Base-by-base conservation (phyloP, 2,797 vertebrate genomes). In the Paratrypauchen microcephalus region DNA sequence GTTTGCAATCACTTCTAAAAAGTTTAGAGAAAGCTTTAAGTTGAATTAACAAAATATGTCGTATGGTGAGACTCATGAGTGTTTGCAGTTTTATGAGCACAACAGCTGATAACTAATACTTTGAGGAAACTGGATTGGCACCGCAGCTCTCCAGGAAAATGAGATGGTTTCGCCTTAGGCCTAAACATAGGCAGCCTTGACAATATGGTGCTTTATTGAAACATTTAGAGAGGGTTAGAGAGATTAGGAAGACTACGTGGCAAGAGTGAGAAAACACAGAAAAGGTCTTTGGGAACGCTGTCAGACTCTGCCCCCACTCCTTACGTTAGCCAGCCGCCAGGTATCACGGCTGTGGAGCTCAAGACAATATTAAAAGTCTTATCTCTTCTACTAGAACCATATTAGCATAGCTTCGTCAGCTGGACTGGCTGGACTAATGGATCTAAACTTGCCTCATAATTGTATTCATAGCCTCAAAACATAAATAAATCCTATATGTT, bases 281-380 rank as follows among this genome's bases (percentile, higher is more conserved):
- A 79, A 89, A 77, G 84, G 71, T 68, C 76, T 71, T 78, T 72
- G 69, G 85, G 83, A 84, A 76, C 74, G 86, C 67, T 87, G 73
- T 82, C 72, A 81, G 78, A 84, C 76, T 85, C 74, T 83, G 76
- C 74, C 84, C 84, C 82, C 76, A 58, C 68, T 87, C 76, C 90
- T 91, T 92, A 91, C 91, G 90, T 91, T 80, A 83, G 79, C 84
- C 82, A 88, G 77, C 73, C 85, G 80, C 83, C 81, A 23, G 19
- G 73, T 83, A 81, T 80, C 87, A 87, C 80, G 80, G 88, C 91
- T 92, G 91, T 83, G 84, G 82, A 92, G 77, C 88, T 90, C 82
- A 92, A 91, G 81, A 84, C 68, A 75, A 87, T 90, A 87, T 90
- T 72, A 82, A 85, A 91, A 75, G 65, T 88, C 80, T 88, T 76